Conservation (phyloP, 2,888 invertebrate genomes). For the Hecatera dysodea region DNA sequence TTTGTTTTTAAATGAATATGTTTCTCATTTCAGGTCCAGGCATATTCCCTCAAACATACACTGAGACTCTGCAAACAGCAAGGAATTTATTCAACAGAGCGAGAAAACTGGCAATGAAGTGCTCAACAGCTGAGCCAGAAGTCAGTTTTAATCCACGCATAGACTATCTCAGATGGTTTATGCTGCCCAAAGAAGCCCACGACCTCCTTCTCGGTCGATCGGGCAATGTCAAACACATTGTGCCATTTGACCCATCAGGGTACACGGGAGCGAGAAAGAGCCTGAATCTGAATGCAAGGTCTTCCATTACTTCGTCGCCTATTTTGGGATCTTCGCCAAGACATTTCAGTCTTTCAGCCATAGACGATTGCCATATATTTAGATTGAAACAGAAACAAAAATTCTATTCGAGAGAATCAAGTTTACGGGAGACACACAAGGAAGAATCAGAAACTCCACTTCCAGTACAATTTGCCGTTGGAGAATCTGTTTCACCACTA, state of each 20-base stretch:
- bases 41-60: constrained; percentile 93
- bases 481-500: constrained; percentile 91
- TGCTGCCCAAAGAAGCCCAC: constrained; percentile 96
- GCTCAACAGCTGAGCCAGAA: constrained; percentile 94
- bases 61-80: constrained; percentile 95
- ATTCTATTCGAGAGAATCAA: constrained; percentile 85
- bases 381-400: constrained; percentile 87
- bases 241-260: constrained; percentile 93
- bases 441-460: constrained; percentile 77
- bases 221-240: constrained; percentile 94
- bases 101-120: constrained; percentile 94
- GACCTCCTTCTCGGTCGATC: constrained; percentile 93
- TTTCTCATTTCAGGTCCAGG: constrained; percentile 90
- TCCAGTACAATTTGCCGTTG: constrained; percentile 93
- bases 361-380: constrained; percentile 90
- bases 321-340: constrained; percentile 91
- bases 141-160: constrained; percentile 93
- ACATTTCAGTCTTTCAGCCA: constrained; percentile 93
- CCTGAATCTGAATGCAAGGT: constrained; percentile 78
- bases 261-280: constrained; percentile 90
- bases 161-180: constrained; percentile 95
- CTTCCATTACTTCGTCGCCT: constrained; percentile 85
- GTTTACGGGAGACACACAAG: constrained; percentile 86
- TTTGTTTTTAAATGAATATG: constrained; percentile 15
- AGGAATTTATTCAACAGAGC: constrained; percentile 94